phyloP scores from a whole-genome alignment of 2,797 vertebrate species.

The Masticophis lateralis region DNA sequence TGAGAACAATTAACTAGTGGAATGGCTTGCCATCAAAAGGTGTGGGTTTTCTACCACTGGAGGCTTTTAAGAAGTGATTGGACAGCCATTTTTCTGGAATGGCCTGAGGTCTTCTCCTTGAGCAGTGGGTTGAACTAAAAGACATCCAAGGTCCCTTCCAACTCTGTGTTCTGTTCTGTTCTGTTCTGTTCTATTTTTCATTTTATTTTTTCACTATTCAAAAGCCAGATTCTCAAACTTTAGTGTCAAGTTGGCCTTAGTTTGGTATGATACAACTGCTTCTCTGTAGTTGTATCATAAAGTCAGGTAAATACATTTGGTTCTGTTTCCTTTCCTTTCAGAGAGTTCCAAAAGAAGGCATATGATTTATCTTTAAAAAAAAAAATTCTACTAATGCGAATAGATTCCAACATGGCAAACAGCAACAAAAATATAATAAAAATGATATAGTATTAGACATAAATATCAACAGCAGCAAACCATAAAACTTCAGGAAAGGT shows the following conservation, averaged over 20 bases:
- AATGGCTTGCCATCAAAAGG: not conserved
- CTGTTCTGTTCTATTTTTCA: not conserved
- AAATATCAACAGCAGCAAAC: not conserved
- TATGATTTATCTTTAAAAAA: not conserved
- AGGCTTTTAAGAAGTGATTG: not conserved
- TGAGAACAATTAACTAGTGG: not conserved
- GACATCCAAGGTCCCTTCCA: not conserved
- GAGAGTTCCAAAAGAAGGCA: not conserved
- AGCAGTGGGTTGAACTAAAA: not conserved
- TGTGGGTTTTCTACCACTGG: not conserved
- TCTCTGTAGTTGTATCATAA: too few relatives aligned
- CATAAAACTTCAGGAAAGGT: not conserved
- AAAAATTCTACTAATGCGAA: not conserved
- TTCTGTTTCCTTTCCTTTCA: not conserved
- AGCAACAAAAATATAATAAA: not conserved
- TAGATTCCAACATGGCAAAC: not conserved
- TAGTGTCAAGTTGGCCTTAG: not conserved
- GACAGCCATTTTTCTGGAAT: not conserved
- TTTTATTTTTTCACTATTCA: not conserved
- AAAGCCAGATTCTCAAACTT: not conserved
- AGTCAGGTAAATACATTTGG: not conserved
- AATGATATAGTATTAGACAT: too few relatives aligned
- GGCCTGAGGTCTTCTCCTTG: not conserved
- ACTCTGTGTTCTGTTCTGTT: not conserved
- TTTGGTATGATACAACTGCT: not conserved